A percentile compares a stretch with the other conserved stretches of the same genome.
Evolutionary conservation across 2,888 invertebrate species (phyloP).

Genomic region (Glaucopsyche alexis): DNA sequence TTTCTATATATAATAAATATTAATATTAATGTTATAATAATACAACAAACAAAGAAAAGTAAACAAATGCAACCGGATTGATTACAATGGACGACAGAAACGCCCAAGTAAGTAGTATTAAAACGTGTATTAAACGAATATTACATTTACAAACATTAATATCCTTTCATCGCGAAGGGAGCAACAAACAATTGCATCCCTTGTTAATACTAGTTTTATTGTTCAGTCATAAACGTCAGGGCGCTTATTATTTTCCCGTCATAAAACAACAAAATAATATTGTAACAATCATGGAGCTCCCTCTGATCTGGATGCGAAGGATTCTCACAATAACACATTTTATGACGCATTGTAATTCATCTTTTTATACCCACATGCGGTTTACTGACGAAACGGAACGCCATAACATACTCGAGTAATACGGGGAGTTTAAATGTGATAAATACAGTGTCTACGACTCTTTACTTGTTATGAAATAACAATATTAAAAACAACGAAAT

Average conservation of each 20-base stretch:
- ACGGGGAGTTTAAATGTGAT: slow-evolving; percentile 33
- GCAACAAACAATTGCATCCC: slow-evolving; percentile 48
- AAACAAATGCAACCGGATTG: slow-evolving; percentile 4
- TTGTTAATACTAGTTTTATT: slow-evolving; percentile 64
- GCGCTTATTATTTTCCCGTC: slow-evolving; percentile 73
- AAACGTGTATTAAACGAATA: slow-evolving; percentile 30
- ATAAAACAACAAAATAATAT: slow-evolving; percentile 76
- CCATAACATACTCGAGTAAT: slow-evolving; percentile 43
- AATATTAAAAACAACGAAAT: too few species aligned
- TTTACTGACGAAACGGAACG: slow-evolving; percentile 53
- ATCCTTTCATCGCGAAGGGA: slow-evolving; percentile 38
- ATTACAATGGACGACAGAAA: slow-evolving; percentile 20
- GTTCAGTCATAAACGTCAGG: slow-evolving; percentile 61
- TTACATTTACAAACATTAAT: slow-evolving; percentile 38
- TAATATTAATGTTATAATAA: background rate
- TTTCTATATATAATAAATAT: background rate
- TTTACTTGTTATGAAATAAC: too few species aligned
- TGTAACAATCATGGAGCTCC: slow-evolving; percentile 64
- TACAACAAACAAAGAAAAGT: background rate
- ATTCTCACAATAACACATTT: slow-evolving; percentile 62
- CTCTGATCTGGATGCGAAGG: slow-evolving; percentile 58
- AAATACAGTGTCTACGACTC: background rate
- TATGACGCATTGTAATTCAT: slow-evolving; percentile 68
- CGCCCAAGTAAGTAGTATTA: slow-evolving; percentile 16
- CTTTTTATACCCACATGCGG: slow-evolving; percentile 57